Conservation (phyloP, 1,140 invertebrate species). For the Diorhabda elongata region DNA sequence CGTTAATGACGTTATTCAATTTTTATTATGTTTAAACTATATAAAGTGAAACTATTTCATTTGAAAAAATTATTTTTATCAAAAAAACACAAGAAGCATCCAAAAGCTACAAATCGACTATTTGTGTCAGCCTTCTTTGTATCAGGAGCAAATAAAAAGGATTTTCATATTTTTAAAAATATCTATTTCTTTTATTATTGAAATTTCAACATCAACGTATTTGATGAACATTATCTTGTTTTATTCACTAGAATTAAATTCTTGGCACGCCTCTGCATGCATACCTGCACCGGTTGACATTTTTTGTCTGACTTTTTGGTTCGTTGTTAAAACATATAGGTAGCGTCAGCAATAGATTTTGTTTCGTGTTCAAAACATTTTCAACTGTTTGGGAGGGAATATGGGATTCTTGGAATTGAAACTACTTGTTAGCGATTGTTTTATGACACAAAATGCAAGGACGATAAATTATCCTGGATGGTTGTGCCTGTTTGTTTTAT, state of each 20-base stretch:
- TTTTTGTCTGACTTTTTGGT: conserved; percentile 36
- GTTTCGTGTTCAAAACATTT: conserved; percentile 45
- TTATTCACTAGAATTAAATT: neutral
- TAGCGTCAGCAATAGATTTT: conserved; percentile 42
- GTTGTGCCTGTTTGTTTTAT: conserved; percentile 16
- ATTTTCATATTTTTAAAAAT: too few relatives aligned
- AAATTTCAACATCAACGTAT: too few relatives aligned
- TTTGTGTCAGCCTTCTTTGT: too few relatives aligned
- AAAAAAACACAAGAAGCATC: too few relatives aligned
- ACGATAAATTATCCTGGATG: conserved; percentile 28
- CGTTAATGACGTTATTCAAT: too few relatives aligned
- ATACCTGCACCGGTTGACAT: conserved; percentile 37
- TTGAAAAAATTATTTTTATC: too few relatives aligned
- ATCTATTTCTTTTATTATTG: too few relatives aligned
- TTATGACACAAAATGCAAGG: conserved; percentile 33
- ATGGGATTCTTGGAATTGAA: conserved; percentile 44
- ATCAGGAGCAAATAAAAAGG: too few relatives aligned
- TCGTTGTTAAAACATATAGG: conserved; percentile 37
- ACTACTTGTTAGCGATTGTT: conserved; percentile 45
- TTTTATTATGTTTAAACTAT: too few relatives aligned
- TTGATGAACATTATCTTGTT: neutral
- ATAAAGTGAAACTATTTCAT: too few relatives aligned
- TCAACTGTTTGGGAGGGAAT: conserved; percentile 45
- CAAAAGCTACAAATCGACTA: too few relatives aligned
- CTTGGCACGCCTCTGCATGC: conserved; percentile 13